phyloP scores from a whole-genome alignment of 2,797 vertebrate species.

The Aratinga solstitialis region DNA sequence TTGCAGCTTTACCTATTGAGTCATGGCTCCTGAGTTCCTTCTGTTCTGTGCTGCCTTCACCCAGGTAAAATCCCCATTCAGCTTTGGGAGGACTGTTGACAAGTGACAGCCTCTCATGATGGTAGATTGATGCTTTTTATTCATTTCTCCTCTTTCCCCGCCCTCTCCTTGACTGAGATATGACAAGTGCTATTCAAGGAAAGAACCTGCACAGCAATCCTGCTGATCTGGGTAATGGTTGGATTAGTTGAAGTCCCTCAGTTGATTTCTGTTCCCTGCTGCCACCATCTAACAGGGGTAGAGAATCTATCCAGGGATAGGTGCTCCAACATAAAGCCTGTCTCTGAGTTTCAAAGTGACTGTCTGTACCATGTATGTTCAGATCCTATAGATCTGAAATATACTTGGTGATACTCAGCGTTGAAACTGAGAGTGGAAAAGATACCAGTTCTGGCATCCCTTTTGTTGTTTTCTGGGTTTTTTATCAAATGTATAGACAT shows the following conservation, averaged over 20 bases:
- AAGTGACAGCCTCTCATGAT: background rate
- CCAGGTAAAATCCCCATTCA: background rate
- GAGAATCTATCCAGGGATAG: fast-evolving
- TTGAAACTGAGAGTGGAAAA: background rate
- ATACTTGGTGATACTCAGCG: background rate
- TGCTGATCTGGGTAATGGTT: background rate
- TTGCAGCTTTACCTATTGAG: background rate
- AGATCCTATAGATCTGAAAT: background rate
- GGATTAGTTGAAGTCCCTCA: background rate
- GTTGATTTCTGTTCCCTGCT: background rate
- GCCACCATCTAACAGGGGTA: background rate
- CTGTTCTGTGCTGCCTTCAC: background rate
- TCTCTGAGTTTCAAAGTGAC: background rate
- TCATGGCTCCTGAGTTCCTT: background rate
- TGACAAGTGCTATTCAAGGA: background rate
- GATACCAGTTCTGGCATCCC: background rate
- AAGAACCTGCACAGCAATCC: background rate
- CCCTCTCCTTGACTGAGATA: background rate
- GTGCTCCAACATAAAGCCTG: background rate
- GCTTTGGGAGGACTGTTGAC: background rate
- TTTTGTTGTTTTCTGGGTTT: background rate
- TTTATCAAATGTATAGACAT: background rate
- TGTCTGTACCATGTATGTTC: background rate
- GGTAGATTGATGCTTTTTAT: background rate
- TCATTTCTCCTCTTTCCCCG: background rate